Conservation (phyloP, 2,113 vertebrate genomes). For the Anolis sagrei region DNA sequence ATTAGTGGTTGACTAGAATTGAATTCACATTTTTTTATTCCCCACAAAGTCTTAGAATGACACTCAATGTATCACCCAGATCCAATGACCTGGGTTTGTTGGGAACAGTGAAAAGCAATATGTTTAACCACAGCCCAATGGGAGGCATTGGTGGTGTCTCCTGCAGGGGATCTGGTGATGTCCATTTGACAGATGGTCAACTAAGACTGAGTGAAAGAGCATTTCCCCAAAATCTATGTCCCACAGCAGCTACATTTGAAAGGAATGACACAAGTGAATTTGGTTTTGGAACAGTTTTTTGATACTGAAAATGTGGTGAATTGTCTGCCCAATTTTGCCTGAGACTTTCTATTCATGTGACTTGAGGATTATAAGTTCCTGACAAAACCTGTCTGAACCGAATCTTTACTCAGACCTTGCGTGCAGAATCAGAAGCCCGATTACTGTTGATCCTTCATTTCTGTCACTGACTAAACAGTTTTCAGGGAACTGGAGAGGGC, state of each 20-base stretch:
- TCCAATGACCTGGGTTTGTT: neutral
- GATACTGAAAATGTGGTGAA: constrained; percentile 9
- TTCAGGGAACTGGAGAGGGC: neutral
- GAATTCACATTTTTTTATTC: neutral
- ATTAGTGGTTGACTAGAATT: neutral
- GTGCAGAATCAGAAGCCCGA: neutral
- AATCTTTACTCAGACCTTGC: neutral
- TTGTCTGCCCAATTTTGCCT: constrained; percentile 28
- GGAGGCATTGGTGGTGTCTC: too few species aligned
- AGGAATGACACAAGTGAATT: too few species aligned
- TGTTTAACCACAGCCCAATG: too few species aligned
- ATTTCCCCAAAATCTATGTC: neutral
- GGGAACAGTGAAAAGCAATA: neutral
- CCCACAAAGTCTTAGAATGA: neutral
- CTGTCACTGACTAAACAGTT: neutral
- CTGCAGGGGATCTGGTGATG: too few species aligned
- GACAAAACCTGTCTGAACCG: neutral
- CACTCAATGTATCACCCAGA: neutral
- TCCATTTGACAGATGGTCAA: neutral
- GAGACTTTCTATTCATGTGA: neutral
- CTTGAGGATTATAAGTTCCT: constrained; percentile 53
- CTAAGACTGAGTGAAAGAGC: neutral
- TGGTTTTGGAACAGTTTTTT: too few species aligned
- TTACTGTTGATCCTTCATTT: neutral
- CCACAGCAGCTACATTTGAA: too few species aligned